Evolutionary conservation across 1,140 invertebrate species (phyloP).

Genomic region (Ostrea edulis): DNA sequence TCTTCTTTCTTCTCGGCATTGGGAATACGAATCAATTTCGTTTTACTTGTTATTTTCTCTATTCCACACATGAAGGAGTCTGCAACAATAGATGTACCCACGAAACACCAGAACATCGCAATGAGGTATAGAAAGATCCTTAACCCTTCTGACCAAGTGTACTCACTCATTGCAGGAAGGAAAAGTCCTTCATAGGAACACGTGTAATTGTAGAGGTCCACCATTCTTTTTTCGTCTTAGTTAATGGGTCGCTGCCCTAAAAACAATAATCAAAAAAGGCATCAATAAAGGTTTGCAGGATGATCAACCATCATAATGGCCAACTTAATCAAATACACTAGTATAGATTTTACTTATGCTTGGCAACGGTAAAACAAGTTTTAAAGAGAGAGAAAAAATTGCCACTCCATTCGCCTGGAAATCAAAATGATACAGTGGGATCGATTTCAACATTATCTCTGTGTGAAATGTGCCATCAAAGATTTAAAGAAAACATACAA

Average conservation of each 20-base stretch:
- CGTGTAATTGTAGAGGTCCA: constrained; percentile 70
- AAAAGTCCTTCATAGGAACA: constrained; percentile 81
- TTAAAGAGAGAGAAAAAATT: not conserved
- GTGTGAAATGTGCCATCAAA: not conserved
- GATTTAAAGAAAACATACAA: not conserved
- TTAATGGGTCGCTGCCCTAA: not conserved
- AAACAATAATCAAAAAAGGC: not conserved
- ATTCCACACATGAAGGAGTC: constrained; percentile 85
- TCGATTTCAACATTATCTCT: not conserved
- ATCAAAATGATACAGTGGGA: not conserved
- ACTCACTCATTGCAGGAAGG: constrained; percentile 81
- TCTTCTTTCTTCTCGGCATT: constrained; percentile 67
- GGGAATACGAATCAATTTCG: constrained; percentile 80
- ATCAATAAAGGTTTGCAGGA: not conserved
- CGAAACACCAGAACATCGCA: constrained; percentile 82
- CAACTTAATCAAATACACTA: not conserved
- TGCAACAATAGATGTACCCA: constrained; percentile 83
- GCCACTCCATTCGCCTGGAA: not conserved
- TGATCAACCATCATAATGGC: not conserved
- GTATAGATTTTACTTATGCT: not conserved
- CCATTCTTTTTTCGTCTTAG: not conserved
- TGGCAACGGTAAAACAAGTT: constrained; percentile 3
- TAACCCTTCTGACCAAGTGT: constrained; percentile 80
- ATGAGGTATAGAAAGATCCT: constrained; percentile 82
- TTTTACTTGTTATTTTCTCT: constrained; percentile 86